phyloP scores from a whole-genome alignment of 2,113 vertebrate genomes.

The Clarias magur region DNA sequence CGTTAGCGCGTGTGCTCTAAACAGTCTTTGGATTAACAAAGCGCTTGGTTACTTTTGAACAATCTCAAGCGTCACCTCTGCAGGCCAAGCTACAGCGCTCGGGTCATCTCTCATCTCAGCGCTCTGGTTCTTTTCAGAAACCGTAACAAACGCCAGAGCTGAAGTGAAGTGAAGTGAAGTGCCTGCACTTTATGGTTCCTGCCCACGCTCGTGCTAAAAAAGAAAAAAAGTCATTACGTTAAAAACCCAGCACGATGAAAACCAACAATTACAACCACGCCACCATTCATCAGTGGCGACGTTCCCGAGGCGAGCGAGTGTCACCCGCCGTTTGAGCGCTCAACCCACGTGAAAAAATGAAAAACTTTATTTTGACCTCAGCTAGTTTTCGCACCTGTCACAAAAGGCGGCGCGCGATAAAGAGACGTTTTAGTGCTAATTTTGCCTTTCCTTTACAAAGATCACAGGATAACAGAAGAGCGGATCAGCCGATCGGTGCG shows the following conservation, averaged over 20 bases:
- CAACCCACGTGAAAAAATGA: slow-evolving; percentile 21
- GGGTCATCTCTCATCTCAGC: not conserved
- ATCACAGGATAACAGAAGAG: not conserved
- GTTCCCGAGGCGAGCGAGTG: slow-evolving; percentile 50
- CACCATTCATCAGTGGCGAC: slow-evolving; percentile 50
- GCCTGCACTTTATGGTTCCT: slow-evolving; percentile 38
- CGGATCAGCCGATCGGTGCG: not conserved
- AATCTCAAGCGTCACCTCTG: not conserved
- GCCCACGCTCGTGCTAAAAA: slow-evolving; percentile 48
- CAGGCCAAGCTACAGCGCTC: not conserved
- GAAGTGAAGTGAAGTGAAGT: slow-evolving; percentile 51
- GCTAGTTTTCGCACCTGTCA: not conserved
- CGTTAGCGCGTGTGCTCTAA: not conserved
- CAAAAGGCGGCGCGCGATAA: not conserved
- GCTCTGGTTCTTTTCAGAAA: slow-evolving; percentile 10
- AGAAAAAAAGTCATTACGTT: slow-evolving; percentile 40
- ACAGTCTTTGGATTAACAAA: not conserved
- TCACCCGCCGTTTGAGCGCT: slow-evolving; percentile 30
- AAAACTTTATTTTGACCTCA: slow-evolving; percentile 41
- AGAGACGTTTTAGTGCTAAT: not conserved
- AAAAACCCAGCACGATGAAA: slow-evolving; percentile 48
- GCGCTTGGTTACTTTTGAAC: not conserved
- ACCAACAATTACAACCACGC: slow-evolving; percentile 55
- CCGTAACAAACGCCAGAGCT: not conserved
- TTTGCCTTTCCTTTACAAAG: slow-evolving; percentile 12